Percentiles rank a stretch among this genome's conserved stretches.
Conservation (phyloP, 2,888 invertebrate species). For the Lithophane socia region DNA sequence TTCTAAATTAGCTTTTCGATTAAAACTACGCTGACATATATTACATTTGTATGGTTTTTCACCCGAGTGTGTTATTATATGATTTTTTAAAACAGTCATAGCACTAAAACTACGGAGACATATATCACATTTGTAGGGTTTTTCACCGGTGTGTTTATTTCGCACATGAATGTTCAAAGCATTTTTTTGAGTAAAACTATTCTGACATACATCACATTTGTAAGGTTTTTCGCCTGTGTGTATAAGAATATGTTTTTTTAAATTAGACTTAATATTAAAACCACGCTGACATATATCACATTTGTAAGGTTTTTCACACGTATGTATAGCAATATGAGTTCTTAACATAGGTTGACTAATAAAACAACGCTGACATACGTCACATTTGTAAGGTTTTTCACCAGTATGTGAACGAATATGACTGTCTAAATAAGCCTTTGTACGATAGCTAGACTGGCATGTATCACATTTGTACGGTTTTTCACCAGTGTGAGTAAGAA, state of each 20-base stretch:
- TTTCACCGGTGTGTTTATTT: slow-evolving; percentile 28
- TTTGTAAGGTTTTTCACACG: slow-evolving; percentile 13
- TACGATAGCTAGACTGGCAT: slow-evolving; percentile 5
- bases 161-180: slow-evolving; percentile 12
- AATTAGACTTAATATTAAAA: slow-evolving; percentile 15
- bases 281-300: slow-evolving; percentile 25
- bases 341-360: neutral
- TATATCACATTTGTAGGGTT: slow-evolving; percentile 31
- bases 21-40: slow-evolving; percentile 35
- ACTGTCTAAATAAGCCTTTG: slow-evolving; percentile 1
- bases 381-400: slow-evolving; percentile 35
- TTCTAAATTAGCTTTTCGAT: slow-evolving; percentile 17
- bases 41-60: slow-evolving; percentile 35
- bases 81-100: slow-evolving; percentile 16
- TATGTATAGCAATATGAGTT: slow-evolving; percentile 13
- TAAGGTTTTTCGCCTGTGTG: slow-evolving; percentile 41
- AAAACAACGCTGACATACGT: slow-evolving; percentile 18
- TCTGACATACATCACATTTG: slow-evolving; percentile 24
- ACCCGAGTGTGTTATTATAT: slow-evolving; percentile 7
- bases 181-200: slow-evolving; percentile 14
- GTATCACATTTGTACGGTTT: slow-evolving; percentile 26
- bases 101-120: slow-evolving; percentile 33
- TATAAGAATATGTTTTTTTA: slow-evolving; percentile 12
- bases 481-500: slow-evolving; percentile 22
- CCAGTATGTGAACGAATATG: slow-evolving; percentile 27